Base-by-base conservation (phyloP, 2,797 vertebrate species). In the Neosilurus mollespiculum region DNA sequence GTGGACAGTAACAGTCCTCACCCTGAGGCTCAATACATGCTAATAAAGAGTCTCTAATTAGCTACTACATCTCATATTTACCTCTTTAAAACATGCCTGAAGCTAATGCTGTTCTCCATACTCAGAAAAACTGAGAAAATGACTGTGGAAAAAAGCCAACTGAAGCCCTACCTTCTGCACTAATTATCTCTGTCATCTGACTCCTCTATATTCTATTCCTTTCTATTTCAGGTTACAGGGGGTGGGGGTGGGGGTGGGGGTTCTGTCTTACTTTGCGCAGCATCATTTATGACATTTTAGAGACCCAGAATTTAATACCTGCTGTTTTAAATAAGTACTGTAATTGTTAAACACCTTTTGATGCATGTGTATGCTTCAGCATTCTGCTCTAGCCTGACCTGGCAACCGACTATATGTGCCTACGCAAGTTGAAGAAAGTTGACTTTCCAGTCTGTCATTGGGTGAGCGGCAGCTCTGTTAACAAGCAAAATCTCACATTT, bases 391-490 rank as follows among this genome's bases (percentile, higher is more conserved):
- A 54, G 61, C 61, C 64, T 71, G 84, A 81, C 83, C 83, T 78
- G 53, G 85, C 75, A 86, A 86, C 83, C 53, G 65, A 77, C 81
- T 77, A 83, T 72, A 83, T 77, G 75, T 34, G 83, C 81, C 75
- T 66, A 51, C 76, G 59, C 78, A 43, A 72, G 64, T 86, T 75
- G 81, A 81, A 61, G 82, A 72, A 83, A 81, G 30, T 82, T 76
- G 81, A 64, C 85, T 81, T 80, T 62, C 77, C 78, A 88, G 65
- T 78, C 73, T 30, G 59, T 78, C n/a, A 53, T 30, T 53, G 61
- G 77, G 61, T 65, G 83, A 75, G 84, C 84, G 37, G 70, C 43
- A 43, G 65, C 15, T n/a, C 62, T 61, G 69, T 82, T 87, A 81
- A 84, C 81, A 85, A 83, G 64, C 18, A 77, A 4, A 16, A 62